A percentile compares a stretch with the other conserved stretches of the same genome.
These are phyloP conservation scores for Porites lobata DNA, from an alignment of 92 coral and sea anemone species.

Conservation along the genomic window DNA sequence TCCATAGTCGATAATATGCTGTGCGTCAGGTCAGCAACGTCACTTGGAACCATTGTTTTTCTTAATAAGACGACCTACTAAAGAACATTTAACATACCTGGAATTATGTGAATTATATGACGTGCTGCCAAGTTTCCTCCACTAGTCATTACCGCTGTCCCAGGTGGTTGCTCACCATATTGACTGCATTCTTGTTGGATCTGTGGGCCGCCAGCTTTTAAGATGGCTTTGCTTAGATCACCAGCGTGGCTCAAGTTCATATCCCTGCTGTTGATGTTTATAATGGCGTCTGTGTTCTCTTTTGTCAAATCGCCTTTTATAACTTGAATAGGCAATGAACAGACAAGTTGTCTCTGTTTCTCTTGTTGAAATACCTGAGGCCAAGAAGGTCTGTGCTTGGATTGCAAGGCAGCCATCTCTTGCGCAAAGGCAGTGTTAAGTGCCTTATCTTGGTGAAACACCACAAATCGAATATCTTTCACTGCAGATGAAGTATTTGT, in stretches of 20 bases:
- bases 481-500: constrained; percentile 33
- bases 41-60: background rate
- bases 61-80: background rate
- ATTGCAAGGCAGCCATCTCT: constrained; percentile 51
- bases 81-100: background rate
- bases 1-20: no score
- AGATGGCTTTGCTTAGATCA: constrained; percentile 69
- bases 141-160: constrained; percentile 28
- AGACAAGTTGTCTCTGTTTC: no score
- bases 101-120: constrained; percentile 23
- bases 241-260: constrained; percentile 76
- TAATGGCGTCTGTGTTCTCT: constrained; percentile 76
- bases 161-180: constrained; percentile 8
- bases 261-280: constrained; percentile 70
- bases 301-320: constrained; percentile 44
- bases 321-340: constrained; percentile 8
- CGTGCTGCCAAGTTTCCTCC: constrained; percentile 10
- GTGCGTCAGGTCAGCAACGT: no score
- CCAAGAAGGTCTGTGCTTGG: background rate
- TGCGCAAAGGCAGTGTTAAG: constrained; percentile 67
- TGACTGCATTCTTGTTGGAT: constrained; percentile 12
- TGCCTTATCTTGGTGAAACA: constrained; percentile 72
- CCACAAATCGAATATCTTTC: constrained; percentile 85
- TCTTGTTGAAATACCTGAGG: no score
- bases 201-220: constrained; percentile 24